A percentile compares a stretch with the other conserved stretches of the same genome.
Evolutionary conservation across 2,888 invertebrate genomes (phyloP).

Genomic region (Orthonevra nobilis): DNA sequence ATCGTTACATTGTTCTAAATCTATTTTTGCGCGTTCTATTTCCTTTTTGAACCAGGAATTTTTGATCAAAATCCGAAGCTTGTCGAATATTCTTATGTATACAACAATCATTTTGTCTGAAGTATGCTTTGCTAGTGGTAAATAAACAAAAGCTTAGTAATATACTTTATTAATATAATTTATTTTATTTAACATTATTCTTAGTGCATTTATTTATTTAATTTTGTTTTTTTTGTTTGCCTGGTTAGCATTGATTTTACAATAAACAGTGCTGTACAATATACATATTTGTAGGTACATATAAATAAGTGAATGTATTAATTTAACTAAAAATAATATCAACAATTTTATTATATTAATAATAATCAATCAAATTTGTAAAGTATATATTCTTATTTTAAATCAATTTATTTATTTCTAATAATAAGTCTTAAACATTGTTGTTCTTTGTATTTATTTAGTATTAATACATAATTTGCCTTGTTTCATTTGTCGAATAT

Average conservation of each 20-base stretch:
- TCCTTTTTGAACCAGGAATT: no score
- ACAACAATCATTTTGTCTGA: no score
- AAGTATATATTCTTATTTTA: constrained; percentile 7
- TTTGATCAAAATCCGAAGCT: no score
- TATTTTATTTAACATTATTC: constrained; percentile 68
- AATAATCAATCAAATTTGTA: background rate
- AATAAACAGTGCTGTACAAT: constrained; percentile 70
- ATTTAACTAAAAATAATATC: constrained; percentile 44
- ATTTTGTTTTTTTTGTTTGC: constrained; percentile 10
- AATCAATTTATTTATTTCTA: constrained; percentile 16
- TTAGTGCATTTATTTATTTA: constrained; percentile 63
- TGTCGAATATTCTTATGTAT: no score
- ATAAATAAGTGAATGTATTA: constrained; percentile 38
- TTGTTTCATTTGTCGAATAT: constrained; percentile 14
- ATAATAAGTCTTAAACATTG: constrained; percentile 63
- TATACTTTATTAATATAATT: constrained; percentile 47
- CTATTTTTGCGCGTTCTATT: no score
- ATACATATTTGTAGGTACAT: constrained; percentile 55
- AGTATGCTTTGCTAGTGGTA: no score
- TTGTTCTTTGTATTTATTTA: constrained; percentile 40
- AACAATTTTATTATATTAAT: constrained; percentile 5
- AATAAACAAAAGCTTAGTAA: background rate
- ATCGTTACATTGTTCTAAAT: no score
- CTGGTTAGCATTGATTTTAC: constrained; percentile 55
- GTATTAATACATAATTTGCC: no score